Evolutionary conservation across 2,113 vertebrate species (phyloP).

Genomic region (Anoura caudifer): DNA sequence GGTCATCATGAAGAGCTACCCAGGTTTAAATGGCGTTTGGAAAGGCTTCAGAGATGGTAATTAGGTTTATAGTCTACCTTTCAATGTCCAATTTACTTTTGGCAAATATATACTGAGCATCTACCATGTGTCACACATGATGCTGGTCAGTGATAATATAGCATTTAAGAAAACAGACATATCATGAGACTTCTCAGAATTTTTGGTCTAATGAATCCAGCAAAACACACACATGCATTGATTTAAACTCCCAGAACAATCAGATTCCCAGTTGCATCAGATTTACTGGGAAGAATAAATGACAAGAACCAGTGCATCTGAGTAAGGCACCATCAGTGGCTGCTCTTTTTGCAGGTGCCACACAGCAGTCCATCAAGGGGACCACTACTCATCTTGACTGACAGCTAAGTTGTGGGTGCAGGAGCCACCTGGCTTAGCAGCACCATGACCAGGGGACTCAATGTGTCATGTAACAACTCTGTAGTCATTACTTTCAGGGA

Average conservation of each 20-base stretch:
- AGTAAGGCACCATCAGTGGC: rapidly evolving
- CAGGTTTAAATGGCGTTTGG: neutral
- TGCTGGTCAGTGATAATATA: neutral
- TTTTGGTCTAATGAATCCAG: neutral
- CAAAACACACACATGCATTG: no score
- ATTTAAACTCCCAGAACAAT: neutral
- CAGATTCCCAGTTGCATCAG: neutral
- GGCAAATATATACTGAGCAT: neutral
- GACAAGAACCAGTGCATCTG: neutral
- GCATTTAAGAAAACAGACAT: neutral
- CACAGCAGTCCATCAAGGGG: neutral
- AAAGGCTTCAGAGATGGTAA: constrained; percentile 29
- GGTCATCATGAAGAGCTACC: neutral
- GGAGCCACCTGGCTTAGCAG: neutral
- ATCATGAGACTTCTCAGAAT: neutral
- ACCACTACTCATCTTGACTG: neutral
- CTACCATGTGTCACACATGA: neutral
- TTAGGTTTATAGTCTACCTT: neutral
- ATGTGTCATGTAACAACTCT: neutral
- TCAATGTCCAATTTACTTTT: neutral
- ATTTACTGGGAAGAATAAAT: neutral
- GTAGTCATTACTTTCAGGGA: neutral
- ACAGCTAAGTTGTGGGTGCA: neutral
- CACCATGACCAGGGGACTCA: neutral
- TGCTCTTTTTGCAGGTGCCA: neutral